Evolutionary conservation across 2,113 vertebrate genomes (phyloP), one percentile per base, ranked within the genome.

Genomic region (Columba livia): DNA sequence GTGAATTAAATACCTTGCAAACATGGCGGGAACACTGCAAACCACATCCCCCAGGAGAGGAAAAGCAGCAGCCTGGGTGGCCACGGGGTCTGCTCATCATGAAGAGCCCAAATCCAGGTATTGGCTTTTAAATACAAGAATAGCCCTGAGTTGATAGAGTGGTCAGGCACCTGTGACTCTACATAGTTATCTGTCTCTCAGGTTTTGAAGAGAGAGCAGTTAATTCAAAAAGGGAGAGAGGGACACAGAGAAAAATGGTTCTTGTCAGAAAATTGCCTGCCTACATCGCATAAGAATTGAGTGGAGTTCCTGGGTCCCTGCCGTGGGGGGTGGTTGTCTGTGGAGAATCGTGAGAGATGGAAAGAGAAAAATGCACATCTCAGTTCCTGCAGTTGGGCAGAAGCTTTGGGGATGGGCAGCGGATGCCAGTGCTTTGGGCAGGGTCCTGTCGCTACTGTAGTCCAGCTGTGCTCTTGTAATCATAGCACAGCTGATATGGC

Each of bases 351-450:
- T 51, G 82, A 32, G 32, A 31, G 66, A 15, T 31, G 72, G 34
- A 50, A 58, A 28, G 36, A 28, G 54, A 2, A 66, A 11, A 74
- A 4, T 32, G 12, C 16, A 1, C 1, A 1, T 31, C 13, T 57
- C 7, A 0, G 5, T 24, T 11, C 21, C 40, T 16, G 1, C 8
- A 56, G 25, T 6, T 0, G 0, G 25, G 28, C n/a, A 56, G 65
- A 51, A 47, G 60, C 29, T 21, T 80, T 79, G 50, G 69, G 77
- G 69, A 11, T 70, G 60, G 69, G 73, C 60, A 73, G 67, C n/a
- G 56, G 64, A 44, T 95, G 67, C 36, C 31, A 38, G 75, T 48
- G 61, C 61, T 42, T 47, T 73, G 47, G 10, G 88, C 32, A 73
- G 42, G 40, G 47, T 90, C 31, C 64, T 44, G 12, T 65, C 3